These are phyloP conservation scores for Mimas tiliae DNA, from an alignment of 2,888 invertebrate genomes.

Conservation along the genomic window DNA sequence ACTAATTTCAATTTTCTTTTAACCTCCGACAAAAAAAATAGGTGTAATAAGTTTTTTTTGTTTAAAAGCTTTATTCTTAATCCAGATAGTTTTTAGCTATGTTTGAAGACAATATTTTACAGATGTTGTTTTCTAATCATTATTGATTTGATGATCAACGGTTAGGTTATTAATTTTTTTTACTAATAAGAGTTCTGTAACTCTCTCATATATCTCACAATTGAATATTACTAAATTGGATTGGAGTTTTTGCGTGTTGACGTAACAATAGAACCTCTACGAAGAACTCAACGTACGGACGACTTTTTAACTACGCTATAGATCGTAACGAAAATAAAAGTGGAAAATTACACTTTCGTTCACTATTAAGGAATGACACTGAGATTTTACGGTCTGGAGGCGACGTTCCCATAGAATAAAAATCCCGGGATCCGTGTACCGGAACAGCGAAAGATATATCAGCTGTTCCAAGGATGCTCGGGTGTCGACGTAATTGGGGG, in stretches of 20 bases:
- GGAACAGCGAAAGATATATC: conserved; percentile 62
- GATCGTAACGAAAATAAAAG: conserved; percentile 58
- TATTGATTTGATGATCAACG: too few species aligned
- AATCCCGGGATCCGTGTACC: conserved; percentile 49
- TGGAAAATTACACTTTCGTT: conserved; percentile 58
- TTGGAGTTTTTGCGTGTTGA: neutral
- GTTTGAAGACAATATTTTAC: too few species aligned
- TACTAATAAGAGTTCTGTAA: too few species aligned
- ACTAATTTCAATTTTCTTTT: too few species aligned
- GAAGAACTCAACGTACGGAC: conserved; percentile 16
- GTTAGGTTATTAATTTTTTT: too few species aligned
- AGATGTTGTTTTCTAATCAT: too few species aligned
- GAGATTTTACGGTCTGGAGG: conserved; percentile 55
- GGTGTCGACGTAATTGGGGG: conserved; percentile 41
- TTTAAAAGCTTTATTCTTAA: too few species aligned
- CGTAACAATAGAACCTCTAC: conserved; percentile 9
- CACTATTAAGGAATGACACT: conserved; percentile 47
- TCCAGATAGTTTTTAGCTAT: too few species aligned
- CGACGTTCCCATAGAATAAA: conserved; percentile 55
- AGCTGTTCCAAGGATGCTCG: conserved; percentile 56
- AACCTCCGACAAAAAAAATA: too few species aligned
- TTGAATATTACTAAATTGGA: neutral
- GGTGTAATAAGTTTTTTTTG: too few species aligned
- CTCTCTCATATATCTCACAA: too few species aligned
- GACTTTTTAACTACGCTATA: conserved; percentile 30